Base-by-base conservation (phyloP, 2,888 invertebrate genomes). In the Metellina segmentata region DNA sequence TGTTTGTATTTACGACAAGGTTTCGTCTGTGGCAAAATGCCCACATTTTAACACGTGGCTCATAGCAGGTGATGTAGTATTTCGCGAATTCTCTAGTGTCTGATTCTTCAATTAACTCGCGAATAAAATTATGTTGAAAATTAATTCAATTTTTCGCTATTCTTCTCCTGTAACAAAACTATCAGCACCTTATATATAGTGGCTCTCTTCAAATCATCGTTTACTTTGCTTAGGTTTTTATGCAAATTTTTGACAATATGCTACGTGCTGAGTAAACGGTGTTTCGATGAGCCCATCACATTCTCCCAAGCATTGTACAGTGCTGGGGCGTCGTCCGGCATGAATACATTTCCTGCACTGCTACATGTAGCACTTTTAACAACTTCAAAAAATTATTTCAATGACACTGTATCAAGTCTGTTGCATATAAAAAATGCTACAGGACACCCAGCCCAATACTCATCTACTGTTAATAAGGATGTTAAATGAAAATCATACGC, bases 241-340 rank as follows among this genome's bases (percentile, higher is more conserved):
- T 74, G 11, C 89, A 83, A 89, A 78, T 52, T 77, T 71, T 20
- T 71, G 20, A 79, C 89, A 16, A 89, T 85, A 91, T 93, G 93
- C 93, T 93, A 93, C 8, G 89, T 72, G 81, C 93, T 93, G 11
- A 93, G 75, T 6, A 93, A 75, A 5, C 49, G 70, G 20, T 72
- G 34, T 13, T 88, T 53, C 7, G 82, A 52, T 16, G 52, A 77
- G 8, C 61, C 78, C 92, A 93, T 92, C 0, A 93, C 89, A 48
- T 49, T 11, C n/a, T 48, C 19, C 93, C 93, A 93, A 13, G 93
- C 93, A 92, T 92, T 92, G 49, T 89, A 93, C 81, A 69, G 93
- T 9, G 72, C 61, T 34, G 92, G 86, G 7, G 85, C 92, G 85
- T 93, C 93, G 89, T 93, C 93, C 7, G 79, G 89, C 93, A 93